Percentiles rank a stretch among this genome's conserved stretches.
phyloP scores from a whole-genome alignment of 2,113 vertebrate species.

The Antigone vipio region DNA sequence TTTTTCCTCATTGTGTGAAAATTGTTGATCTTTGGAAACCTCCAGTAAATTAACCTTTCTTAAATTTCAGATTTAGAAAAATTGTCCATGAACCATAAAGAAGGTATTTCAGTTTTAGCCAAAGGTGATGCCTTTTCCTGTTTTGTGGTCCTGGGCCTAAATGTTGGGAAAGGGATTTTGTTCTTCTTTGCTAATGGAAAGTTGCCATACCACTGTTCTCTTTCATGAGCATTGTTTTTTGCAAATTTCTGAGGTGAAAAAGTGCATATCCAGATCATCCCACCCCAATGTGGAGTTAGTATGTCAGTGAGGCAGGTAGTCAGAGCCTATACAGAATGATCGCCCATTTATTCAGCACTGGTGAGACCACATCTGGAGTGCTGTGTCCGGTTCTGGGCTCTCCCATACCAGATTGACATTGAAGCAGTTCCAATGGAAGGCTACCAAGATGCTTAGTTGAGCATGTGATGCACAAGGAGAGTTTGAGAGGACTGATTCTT shows the following conservation, averaged over 20 bases:
- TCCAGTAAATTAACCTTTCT: neutral
- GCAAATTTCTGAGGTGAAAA: neutral
- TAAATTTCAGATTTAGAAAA: neutral
- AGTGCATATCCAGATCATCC: neutral
- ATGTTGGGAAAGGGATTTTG: neutral
- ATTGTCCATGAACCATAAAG: neutral
- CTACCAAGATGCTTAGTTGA: neutral
- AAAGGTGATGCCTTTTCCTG: neutral
- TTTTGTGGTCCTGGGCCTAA: neutral
- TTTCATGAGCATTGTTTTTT: neutral
- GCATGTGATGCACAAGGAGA: neutral
- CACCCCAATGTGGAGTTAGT: no score
- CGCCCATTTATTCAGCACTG: neutral
- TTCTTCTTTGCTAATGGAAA: neutral
- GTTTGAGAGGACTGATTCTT: neutral
- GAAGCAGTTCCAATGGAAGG: neutral
- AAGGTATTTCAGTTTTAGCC: neutral
- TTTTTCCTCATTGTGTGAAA: neutral
- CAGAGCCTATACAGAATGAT: neutral
- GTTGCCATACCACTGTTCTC: neutral
- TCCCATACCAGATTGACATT: fast-evolving
- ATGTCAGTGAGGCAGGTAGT: neutral
- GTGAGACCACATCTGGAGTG: neutral
- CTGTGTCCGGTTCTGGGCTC: neutral
- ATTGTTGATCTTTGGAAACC: neutral